Percentiles rank a stretch among this genome's conserved stretches.
These are phyloP conservation scores for Peromyscus californicus DNA, from an alignment of 2,113 vertebrate species.

Conservation along the genomic window DNA sequence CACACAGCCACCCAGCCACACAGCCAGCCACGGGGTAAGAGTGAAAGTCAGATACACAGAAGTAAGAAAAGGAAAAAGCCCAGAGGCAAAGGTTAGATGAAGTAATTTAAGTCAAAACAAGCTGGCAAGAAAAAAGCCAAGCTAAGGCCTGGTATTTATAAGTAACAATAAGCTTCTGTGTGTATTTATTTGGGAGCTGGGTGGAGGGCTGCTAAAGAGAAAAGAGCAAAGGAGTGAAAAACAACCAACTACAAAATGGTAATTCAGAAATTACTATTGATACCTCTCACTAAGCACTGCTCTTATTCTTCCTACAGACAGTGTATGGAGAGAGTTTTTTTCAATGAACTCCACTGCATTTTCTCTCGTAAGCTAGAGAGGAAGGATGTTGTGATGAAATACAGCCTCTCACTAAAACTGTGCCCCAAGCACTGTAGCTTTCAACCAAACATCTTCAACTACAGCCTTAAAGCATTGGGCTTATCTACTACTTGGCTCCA, in stretches of 20 bases:
- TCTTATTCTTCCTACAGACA: neutral
- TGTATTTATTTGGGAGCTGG: too few relatives aligned
- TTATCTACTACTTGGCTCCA: slow-evolving; percentile 51
- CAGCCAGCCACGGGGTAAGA: too few relatives aligned
- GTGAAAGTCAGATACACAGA: too few relatives aligned
- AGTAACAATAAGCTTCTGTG: too few relatives aligned
- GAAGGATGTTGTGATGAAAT: slow-evolving; percentile 59
- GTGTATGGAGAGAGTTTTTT: neutral
- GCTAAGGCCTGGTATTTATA: too few relatives aligned
- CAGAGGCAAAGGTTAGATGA: too few relatives aligned
- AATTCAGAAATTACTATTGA: neutral
- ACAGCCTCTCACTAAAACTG: slow-evolving; percentile 11
- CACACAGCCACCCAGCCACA: too few relatives aligned
- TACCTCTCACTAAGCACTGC: neutral
- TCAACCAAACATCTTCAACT: slow-evolving; percentile 40
- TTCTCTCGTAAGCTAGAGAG: neutral
- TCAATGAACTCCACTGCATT: neutral
- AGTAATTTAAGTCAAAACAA: too few relatives aligned
- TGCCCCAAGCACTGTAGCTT: slow-evolving; percentile 26
- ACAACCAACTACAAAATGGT: neutral
- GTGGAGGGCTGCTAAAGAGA: too few relatives aligned
- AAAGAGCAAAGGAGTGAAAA: too few relatives aligned
- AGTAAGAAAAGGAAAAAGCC: too few relatives aligned
- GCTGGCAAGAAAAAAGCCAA: too few relatives aligned
- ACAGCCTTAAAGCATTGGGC: neutral